Base-by-base conservation (phyloP, 2,113 vertebrate genomes). In the Sylvietta virens region DNA sequence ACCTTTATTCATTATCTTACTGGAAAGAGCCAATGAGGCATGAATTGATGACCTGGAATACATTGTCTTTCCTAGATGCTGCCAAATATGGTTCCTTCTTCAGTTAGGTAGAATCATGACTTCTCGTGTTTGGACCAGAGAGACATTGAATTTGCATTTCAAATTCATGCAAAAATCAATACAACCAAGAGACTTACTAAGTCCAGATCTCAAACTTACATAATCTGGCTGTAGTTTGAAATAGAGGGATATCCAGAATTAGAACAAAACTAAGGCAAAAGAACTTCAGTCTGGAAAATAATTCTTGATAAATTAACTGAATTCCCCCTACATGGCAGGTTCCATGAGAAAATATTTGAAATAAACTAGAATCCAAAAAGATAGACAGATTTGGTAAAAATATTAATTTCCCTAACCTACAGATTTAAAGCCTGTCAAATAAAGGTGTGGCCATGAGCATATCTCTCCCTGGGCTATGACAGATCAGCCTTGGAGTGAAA, bases 21-120 rank as follows among this genome's bases (percentile, higher is more conserved):
- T 91, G 69, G 84, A 94, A 86, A 82, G 69, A 96, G 61, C 58
- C 92, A 96, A 39, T 88, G 87, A 96, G 96, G 78, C 81, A 96
- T 91, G 67, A 97, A 93, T 73, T 94, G 95, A 94, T 94, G 97
- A 94, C 90, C 92, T 97, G 47, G 76, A 95, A 95, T 95, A 84
- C n/a, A 96, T 94, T 95, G 91, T 70, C 64, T 88, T 95, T 94
- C 85, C 86, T 81, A 86, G 74, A 85, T 64, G 74, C 57, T 96
- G 91, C 86, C 92, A 95, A 65, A 57, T 93, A 82, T 81, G 44
- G 61, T 58, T 95, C 65, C 60, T 56, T 71, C 86, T 96, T 94
- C 82, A 91, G 78, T 90, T 92, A 91, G 91, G 81, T 35, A 96
- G 79, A 95, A 93, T 92, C 91, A 88, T 84, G 79, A 91, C 64